A percentile compares a stretch with the other conserved stretches of the same genome.
phyloP scores from a whole-genome alignment of 2,113 vertebrate species.

The Notarius lentiginosus region DNA sequence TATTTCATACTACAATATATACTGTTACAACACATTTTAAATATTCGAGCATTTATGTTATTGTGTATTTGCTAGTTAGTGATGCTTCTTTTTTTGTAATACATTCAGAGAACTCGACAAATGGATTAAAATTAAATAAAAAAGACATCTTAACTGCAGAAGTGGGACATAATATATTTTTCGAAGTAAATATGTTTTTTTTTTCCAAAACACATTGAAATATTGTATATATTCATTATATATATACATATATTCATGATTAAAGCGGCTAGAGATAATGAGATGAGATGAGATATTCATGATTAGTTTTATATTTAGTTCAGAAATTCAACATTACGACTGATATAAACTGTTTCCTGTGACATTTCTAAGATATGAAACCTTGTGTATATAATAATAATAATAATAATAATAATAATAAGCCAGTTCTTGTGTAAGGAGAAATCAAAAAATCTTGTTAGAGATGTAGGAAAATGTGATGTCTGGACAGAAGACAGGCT shows the following conservation, averaged over 20 bases:
- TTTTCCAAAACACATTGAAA: background rate
- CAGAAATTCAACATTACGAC: background rate
- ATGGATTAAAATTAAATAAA: background rate
- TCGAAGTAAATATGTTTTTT: background rate
- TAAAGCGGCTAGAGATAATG: too few relatives aligned
- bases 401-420: background rate
- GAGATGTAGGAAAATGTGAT: constrained; percentile 49
- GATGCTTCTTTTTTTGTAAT: background rate
- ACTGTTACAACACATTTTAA: background rate
- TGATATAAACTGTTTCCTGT: too few relatives aligned
- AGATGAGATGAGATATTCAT: too few relatives aligned
- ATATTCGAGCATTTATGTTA: background rate
- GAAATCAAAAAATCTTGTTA: constrained; percentile 20
- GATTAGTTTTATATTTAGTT: background rate
- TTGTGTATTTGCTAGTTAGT: background rate
- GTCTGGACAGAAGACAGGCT: constrained; percentile 47
- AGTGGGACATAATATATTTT: background rate
- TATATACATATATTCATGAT: too few relatives aligned
- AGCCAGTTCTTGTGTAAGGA: background rate
- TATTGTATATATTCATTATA: background rate
- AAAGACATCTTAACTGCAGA: background rate
- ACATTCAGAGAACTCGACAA: background rate
- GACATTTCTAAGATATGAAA: background rate
- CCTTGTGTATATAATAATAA: background rate
- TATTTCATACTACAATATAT: background rate